These are phyloP conservation scores for Meganola albula DNA, from an alignment of 2,888 invertebrate genomes.

Conservation along the genomic window DNA sequence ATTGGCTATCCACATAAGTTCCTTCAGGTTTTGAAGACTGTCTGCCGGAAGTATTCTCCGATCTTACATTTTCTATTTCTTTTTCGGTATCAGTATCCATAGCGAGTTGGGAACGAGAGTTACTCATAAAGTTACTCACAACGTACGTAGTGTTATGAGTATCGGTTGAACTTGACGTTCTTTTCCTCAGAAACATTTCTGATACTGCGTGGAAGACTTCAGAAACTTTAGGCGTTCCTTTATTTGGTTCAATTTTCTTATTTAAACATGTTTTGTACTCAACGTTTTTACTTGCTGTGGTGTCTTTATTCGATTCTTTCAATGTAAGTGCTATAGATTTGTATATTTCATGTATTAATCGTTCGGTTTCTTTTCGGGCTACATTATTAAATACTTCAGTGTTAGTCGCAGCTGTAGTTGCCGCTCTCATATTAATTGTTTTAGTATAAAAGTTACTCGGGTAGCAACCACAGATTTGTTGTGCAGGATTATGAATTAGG, in stretches of 20 bases:
- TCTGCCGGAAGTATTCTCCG: no score
- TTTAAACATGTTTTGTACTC: no score
- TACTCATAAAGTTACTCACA: no score
- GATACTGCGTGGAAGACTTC: constrained; percentile 28
- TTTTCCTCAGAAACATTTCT: constrained; percentile 33
- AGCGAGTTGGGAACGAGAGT: constrained; percentile 12
- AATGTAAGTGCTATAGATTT: constrained; percentile 53
- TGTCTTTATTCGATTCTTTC: constrained; percentile 39
- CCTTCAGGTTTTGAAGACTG: no score
- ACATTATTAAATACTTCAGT: constrained; percentile 30
- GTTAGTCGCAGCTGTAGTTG: constrained; percentile 46
- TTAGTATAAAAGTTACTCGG: constrained; percentile 14
- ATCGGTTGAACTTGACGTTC: no score
- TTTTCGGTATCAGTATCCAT: constrained; percentile 16
- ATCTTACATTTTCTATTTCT: constrained; percentile 7
- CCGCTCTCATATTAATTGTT: no score
- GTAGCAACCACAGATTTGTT: constrained; percentile 42
- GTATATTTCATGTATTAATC: constrained; percentile 64
- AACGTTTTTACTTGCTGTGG: constrained; percentile 35
- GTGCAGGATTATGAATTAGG: constrained; percentile 43
- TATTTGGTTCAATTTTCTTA: constrained; percentile 15
- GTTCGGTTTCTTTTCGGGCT: constrained; percentile 43
- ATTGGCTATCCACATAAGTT: no score
- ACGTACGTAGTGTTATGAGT: constrained; percentile 20
- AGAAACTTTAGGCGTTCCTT: constrained; percentile 17